Evolutionary conservation across 2,888 invertebrate genomes (phyloP).

Genomic region (Andrena dorsata): DNA sequence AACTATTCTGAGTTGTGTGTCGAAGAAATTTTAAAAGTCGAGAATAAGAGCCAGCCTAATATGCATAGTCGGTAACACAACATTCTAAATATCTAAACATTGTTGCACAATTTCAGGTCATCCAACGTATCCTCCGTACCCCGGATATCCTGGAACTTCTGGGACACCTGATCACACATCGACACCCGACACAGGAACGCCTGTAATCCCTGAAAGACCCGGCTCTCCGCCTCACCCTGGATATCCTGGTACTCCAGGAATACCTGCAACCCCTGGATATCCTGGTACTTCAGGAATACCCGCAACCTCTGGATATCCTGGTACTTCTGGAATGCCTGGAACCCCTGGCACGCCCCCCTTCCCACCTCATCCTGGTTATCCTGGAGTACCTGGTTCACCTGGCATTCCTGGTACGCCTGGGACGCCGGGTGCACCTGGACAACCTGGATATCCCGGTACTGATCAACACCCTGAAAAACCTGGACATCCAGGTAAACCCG

Average conservation of each 20-base stretch:
- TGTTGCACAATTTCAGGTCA: no score
- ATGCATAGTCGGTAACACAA: no score
- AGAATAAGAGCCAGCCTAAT: no score
- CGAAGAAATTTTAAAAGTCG: no score
- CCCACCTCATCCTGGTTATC: slow-evolving; percentile 19
- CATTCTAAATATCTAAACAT: no score
- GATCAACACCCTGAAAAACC: slow-evolving; percentile 74
- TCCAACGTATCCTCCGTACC: slow-evolving; percentile 42
- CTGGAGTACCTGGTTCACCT: slow-evolving; percentile 3
- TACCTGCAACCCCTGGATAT: slow-evolving; percentile 69
- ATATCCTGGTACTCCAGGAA: slow-evolving; percentile 67
- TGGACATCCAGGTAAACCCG: slow-evolving; percentile 75
- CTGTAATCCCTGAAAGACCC: background rate
- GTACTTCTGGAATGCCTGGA: no score
- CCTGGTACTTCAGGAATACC: slow-evolving; percentile 69
- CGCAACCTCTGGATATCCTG: no score
- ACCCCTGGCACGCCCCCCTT: slow-evolving; percentile 67
- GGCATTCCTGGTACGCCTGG: slow-evolving; percentile 30
- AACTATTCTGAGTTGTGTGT: no score
- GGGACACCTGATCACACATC: slow-evolving; percentile 73
- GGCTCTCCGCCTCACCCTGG: slow-evolving; percentile 58
- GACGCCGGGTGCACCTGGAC: slow-evolving; percentile 74
- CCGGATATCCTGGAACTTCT: slow-evolving; percentile 55
- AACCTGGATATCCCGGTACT: slow-evolving; percentile 75
- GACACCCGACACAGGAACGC: slow-evolving; percentile 56